Percentiles rank a stretch among this genome's conserved stretches.
phyloP scores from a whole-genome alignment of 2,797 vertebrate species.

The Lagorchestes hirsutus region DNA sequence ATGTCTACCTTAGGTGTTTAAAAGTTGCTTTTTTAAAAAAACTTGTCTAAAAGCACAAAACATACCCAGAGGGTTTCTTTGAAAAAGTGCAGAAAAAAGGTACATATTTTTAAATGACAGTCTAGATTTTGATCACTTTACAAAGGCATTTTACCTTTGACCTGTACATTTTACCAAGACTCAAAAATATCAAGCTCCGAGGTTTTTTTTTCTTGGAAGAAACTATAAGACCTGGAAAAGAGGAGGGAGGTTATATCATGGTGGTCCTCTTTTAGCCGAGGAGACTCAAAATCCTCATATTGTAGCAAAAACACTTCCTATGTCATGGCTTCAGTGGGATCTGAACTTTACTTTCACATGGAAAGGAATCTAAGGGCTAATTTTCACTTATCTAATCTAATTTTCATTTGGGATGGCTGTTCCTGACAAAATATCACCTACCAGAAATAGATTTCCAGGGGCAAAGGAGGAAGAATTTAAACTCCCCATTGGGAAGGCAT shows the following conservation, averaged over 20 bases:
- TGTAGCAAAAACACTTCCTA: not conserved
- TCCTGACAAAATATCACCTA: not conserved
- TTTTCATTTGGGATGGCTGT: not conserved
- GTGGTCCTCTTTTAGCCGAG: rapidly evolving
- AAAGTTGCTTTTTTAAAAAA: not conserved
- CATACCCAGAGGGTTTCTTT: conserved; percentile 40
- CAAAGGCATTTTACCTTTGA: conserved; percentile 51
- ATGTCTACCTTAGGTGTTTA: not conserved
- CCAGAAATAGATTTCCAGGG: not conserved
- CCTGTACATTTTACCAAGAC: conserved; percentile 37
- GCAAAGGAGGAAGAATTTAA: not conserved
- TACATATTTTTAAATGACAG: conserved; percentile 21
- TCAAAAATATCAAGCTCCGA: not conserved
- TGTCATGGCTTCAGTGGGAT: not conserved
- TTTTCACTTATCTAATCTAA: not conserved
- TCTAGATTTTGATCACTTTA: conserved; percentile 45
- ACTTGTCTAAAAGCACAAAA: not conserved
- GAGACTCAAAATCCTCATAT: not conserved
- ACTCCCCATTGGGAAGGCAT: not conserved
- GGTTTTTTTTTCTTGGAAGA: conserved; percentile 62
- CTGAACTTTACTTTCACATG: not conserved
- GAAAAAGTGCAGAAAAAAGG: not conserved
- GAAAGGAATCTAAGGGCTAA: not conserved
- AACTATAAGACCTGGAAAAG: not conserved
- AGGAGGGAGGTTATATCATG: not conserved